phyloP scores from a whole-genome alignment of 2,888 invertebrate genomes.

The Lymantria dispar region DNA sequence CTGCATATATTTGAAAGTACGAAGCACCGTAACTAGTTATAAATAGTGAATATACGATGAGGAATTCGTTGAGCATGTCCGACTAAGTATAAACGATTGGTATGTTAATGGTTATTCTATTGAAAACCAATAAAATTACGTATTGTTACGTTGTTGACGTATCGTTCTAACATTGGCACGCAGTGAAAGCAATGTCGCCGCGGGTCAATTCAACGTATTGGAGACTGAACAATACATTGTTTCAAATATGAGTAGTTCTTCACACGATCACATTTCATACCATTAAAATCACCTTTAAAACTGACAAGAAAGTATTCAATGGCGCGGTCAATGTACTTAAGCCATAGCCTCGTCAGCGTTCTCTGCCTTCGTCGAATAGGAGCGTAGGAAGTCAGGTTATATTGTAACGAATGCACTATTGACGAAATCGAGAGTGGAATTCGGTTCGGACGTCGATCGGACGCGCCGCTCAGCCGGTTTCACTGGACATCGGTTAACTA shows the following conservation, averaged over 20 bases:
- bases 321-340: too few species aligned
- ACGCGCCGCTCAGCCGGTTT: constrained; percentile 22
- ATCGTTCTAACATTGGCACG: neutral
- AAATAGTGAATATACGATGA: neutral
- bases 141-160: constrained; percentile 14
- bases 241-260: too few species aligned
- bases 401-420: constrained; percentile 31
- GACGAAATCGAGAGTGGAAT: constrained; percentile 64
- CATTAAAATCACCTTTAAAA: too few species aligned
- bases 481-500: constrained; percentile 12
- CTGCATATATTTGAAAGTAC: neutral
- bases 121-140: constrained; percentile 29
- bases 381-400: constrained; percentile 19
- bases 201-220: constrained; percentile 12
- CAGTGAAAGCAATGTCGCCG: constrained; percentile 23
- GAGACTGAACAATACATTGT: too few species aligned
- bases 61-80: neutral
- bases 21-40: neutral
- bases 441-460: constrained; percentile 32
- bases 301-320: too few species aligned
- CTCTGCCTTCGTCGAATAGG: neutral
- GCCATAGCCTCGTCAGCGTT: too few species aligned
- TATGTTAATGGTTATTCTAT: constrained; percentile 10
- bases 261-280: too few species aligned
- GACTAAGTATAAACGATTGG: constrained; percentile 2